Evolutionary conservation across 2,797 vertebrate species (phyloP).

Genomic region (Amphiprion clarkii): DNA sequence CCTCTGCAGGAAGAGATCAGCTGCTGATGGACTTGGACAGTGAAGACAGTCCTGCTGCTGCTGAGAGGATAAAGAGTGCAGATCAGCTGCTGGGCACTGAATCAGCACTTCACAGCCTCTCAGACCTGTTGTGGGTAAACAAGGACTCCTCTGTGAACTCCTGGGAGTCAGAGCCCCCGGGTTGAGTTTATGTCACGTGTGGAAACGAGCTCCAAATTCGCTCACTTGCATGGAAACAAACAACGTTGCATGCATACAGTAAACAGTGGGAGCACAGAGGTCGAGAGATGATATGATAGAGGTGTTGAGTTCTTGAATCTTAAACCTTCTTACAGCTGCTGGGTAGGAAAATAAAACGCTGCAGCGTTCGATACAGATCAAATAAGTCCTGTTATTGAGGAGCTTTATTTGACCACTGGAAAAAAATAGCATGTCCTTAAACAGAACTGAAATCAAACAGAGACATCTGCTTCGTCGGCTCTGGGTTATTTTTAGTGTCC

Average conservation of each 20-base stretch:
- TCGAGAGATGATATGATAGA: neutral
- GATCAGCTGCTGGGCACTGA: slow-evolving; percentile 42
- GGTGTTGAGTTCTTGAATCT: neutral
- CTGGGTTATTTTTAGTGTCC: slow-evolving; percentile 60
- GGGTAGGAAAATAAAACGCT: neutral
- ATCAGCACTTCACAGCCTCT: slow-evolving; percentile 50
- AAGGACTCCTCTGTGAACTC: slow-evolving; percentile 41
- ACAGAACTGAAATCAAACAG: slow-evolving; percentile 46
- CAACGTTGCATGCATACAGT: neutral
- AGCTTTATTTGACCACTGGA: neutral
- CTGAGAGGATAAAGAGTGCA: slow-evolving; percentile 35
- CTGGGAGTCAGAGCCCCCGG: slow-evolving; percentile 1
- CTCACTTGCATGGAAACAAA: neutral
- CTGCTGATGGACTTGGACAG: slow-evolving; percentile 31
- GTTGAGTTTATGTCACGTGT: slow-evolving; percentile 20
- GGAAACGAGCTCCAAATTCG: slow-evolving; percentile 17
- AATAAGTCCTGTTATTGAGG: neutral
- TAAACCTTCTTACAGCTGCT: neutral
- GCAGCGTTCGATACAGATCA: neutral
- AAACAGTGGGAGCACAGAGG: neutral
- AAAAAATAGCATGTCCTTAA: slow-evolving; percentile 21
- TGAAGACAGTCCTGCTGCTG: slow-evolving; percentile 4
- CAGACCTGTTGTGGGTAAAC: slow-evolving; percentile 49
- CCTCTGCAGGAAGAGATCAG: slow-evolving; percentile 32
- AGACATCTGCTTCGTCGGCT: slow-evolving; percentile 40